Conservation (phyloP, 2,113 vertebrate genomes). For the Ophiodon elongatus region DNA sequence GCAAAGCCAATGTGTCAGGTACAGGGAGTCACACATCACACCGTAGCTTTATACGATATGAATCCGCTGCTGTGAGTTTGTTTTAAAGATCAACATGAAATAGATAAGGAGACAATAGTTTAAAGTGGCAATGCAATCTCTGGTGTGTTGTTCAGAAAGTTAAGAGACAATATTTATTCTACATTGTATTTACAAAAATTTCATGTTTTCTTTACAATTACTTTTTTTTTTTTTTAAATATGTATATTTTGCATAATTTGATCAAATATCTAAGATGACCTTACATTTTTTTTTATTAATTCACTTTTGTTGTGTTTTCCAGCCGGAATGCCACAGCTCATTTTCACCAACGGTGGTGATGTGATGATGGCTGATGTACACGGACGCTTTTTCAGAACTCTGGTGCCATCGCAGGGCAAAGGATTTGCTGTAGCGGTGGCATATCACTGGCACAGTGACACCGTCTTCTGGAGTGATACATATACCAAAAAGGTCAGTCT, state of each 20-base stretch:
- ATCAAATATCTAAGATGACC: background rate
- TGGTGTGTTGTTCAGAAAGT: background rate
- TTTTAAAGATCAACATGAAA: background rate
- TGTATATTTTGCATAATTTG: background rate
- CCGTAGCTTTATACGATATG: background rate
- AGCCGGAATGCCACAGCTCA: slow-evolving; percentile 81
- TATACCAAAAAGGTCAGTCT: slow-evolving; percentile 76
- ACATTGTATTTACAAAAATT: no score
- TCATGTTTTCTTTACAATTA: background rate
- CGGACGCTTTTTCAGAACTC: slow-evolving; percentile 73
- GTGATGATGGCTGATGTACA: slow-evolving; percentile 83
- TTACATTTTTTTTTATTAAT: background rate
- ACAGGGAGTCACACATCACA: slow-evolving; percentile 12
- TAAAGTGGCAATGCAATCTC: background rate
- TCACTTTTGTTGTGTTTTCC: slow-evolving; percentile 19
- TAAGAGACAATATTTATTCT: background rate
- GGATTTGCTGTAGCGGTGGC: slow-evolving; percentile 78
- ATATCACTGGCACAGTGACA: slow-evolving; percentile 68
- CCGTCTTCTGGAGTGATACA: slow-evolving; percentile 83
- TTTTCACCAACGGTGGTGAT: slow-evolving; percentile 82
- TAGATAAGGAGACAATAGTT: background rate
- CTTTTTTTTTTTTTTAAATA: background rate
- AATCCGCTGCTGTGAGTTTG: background rate
- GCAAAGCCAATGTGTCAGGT: slow-evolving; percentile 83
- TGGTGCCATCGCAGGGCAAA: slow-evolving; percentile 78